A percentile compares a stretch with the other conserved stretches of the same genome.
These are phyloP conservation scores for Stomatorhinus walkeri DNA, from an alignment of 2,797 vertebrate species.

Conservation along the genomic window DNA sequence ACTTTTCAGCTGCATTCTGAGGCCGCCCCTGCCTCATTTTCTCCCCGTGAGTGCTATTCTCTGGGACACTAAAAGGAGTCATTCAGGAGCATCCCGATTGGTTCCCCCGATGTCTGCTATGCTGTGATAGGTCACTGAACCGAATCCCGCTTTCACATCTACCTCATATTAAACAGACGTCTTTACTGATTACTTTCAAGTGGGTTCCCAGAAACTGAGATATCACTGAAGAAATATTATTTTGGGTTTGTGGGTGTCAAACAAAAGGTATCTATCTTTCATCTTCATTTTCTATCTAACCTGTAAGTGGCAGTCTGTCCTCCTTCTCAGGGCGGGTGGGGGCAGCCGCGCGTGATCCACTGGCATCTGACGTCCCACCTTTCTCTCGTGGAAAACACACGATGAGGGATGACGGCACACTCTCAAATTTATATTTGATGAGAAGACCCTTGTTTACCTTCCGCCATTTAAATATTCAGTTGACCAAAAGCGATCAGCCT, in stretches of 20 bases:
- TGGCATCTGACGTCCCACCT: constrained; percentile 35
- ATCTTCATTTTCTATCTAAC: neutral
- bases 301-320: neutral
- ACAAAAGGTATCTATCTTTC: neutral
- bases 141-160: neutral
- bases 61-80: neutral
- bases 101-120: neutral
- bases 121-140: neutral
- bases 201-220: neutral
- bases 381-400: neutral
- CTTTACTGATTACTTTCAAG: neutral
- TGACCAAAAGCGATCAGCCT: neutral
- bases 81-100: neutral
- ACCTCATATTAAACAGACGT: neutral
- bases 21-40: neutral
- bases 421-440: neutral
- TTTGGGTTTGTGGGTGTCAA: neutral
- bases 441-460: neutral
- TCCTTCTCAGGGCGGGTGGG: neutral
- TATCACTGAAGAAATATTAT: neutral
- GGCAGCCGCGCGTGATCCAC: constrained; percentile 29
- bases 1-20: neutral
- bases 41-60: neutral
- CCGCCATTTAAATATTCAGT: neutral
- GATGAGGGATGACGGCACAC: too few species aligned